Base-by-base conservation (phyloP, 2,888 invertebrate species). In the Cecidostiba fungosa region DNA sequence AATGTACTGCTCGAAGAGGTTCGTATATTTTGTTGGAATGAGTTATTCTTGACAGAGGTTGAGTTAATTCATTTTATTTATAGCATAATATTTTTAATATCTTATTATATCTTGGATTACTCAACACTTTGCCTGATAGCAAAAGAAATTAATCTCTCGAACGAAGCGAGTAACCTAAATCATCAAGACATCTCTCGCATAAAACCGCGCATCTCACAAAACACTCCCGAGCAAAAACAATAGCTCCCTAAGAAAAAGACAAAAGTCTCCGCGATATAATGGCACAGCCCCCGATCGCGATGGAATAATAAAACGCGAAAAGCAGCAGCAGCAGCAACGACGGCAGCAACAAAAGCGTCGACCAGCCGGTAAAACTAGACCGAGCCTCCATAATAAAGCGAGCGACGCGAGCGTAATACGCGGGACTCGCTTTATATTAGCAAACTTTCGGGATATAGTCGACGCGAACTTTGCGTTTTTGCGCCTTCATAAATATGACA, bases 401-500 rank as follows among this genome's bases (percentile, higher is more conserved):
- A 47, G 36, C 76, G 66, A 76, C 43, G 39, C 54, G 77, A 70
- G 39, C 50, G 54, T 59, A 59, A 59, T 59, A n/a, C 54, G n/a
- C 54, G n/a, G 54, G 70, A 50, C 76, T 77, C 69, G 23, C 62
- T 29, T 76, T 77, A 77, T 77, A 83, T 82, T 82, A 66, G 76
- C 50, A 76, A 82, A 76, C 50, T 82, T 82, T 82, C 66, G 29
- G 54, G n/a, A 0, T 59, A 23, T 59, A 59, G 54, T 59, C 23
- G 54, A 6, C n/a, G 47, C 66, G 14, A 69, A 69, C 78, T 69
- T 78, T 29, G 36, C 79, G 23, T 72, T 54, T 80, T 82, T 59
- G 66, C 74, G 66, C 74, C 47, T 82, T 62, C 81, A 74, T 82
- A 74, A 82, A 82, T 82, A 74, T 66, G 74, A 59, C 80, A 80